phyloP scores from a whole-genome alignment of 2,888 invertebrate species.

The Papilio protenor region DNA sequence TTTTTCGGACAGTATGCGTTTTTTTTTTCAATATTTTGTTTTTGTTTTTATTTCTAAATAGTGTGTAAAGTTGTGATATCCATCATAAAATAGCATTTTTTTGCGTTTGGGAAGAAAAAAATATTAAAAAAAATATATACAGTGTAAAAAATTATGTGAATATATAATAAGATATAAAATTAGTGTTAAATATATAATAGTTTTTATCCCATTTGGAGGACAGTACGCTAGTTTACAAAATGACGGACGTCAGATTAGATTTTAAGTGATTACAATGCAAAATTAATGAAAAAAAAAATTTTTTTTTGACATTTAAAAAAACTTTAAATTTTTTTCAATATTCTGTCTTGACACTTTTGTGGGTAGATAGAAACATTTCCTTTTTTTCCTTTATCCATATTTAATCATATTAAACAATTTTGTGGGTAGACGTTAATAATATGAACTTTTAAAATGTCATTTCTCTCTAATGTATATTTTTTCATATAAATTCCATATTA shows the following conservation, averaged over 20 bases:
- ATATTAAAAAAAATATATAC: conserved; percentile 29
- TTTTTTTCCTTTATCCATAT: too few relatives aligned
- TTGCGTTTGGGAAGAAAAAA: conserved; percentile 20
- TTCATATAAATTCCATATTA: not conserved
- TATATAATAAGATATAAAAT: conserved; percentile 33
- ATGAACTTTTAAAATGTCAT: not conserved
- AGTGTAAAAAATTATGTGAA: conserved; percentile 40
- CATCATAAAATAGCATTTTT: conserved; percentile 26
- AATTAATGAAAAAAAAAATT: not conserved
- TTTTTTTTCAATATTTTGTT: conserved; percentile 18
- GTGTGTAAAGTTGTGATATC: conserved; percentile 39
- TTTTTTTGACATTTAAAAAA: not conserved
- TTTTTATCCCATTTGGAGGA: conserved; percentile 7
- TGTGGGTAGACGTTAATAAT: not conserved
- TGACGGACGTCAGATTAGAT: not conserved
- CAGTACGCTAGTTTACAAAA: conserved; percentile 7
- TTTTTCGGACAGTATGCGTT: not conserved
- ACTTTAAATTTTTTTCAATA: not conserved
- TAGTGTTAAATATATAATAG: conserved; percentile 27
- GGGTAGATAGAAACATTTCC: not conserved
- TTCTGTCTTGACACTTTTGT: not conserved
- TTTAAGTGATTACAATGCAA: conserved; percentile 12
- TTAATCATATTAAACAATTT: not conserved
- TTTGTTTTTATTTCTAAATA: not conserved
- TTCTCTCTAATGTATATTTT: not conserved